Evolutionary conservation across 37 sponge, comb jelly and placozoan genomes (phyloP).

Genomic region (Cliona cf. orientalis): DNA sequence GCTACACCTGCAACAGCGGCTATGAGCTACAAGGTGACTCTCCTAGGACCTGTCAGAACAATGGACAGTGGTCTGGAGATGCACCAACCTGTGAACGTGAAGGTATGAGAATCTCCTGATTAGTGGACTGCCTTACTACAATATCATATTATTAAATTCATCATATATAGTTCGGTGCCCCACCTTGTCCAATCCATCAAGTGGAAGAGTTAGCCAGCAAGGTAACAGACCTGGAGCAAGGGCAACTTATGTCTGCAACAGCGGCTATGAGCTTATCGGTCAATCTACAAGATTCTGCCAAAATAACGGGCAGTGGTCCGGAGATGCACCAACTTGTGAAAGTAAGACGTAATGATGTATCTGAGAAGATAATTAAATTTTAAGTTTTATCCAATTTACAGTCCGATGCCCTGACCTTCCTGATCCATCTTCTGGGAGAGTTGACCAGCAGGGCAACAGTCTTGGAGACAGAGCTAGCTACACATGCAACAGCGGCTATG

Average conservation of each 20-base stretch:
- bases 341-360: slow-evolving; percentile 2
- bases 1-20: slow-evolving; percentile 61
- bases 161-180: slow-evolving; percentile 41
- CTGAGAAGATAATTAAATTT: not conserved
- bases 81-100: slow-evolving; percentile 56
- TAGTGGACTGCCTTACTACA: no score
- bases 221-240: slow-evolving; percentile 30
- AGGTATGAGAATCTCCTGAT: no score
- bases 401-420: not conserved
- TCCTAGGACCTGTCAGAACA: slow-evolving; percentile 42
- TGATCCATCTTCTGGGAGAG: slow-evolving; percentile 4
- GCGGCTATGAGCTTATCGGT: slow-evolving; percentile 60
- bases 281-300: slow-evolving; percentile 23
- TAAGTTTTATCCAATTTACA: not conserved
- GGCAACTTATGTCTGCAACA: slow-evolving; percentile 59
- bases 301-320: slow-evolving; percentile 46
- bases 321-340: slow-evolving; percentile 13
- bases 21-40: slow-evolving; percentile 34
- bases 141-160: no score
- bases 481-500: slow-evolving; percentile 46
- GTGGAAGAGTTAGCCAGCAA: slow-evolving; percentile 15
- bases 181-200: slow-evolving; percentile 6
- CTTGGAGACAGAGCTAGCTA: slow-evolving; percentile 24
- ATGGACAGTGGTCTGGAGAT: slow-evolving; percentile 43
- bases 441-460: not conserved